phyloP scores from a whole-genome alignment of 2,797 vertebrate species.

The Lutjanus argentimaculatus region DNA sequence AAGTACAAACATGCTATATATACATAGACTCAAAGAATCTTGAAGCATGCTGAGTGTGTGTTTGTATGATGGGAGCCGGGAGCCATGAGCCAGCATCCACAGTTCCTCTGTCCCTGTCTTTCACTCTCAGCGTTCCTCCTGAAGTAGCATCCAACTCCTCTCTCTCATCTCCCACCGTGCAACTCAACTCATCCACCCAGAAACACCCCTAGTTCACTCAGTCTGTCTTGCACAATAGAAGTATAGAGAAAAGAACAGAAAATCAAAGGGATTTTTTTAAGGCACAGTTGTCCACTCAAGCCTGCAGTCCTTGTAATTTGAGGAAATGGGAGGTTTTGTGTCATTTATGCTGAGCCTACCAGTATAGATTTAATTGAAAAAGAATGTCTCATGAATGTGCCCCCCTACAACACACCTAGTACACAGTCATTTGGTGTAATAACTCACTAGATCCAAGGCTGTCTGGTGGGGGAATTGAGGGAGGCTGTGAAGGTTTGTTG shows the following conservation, averaged over 20 bases:
- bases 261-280: conserved; percentile 52
- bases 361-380: conserved; percentile 78
- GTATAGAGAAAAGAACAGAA: conserved; percentile 50
- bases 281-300: conserved; percentile 45
- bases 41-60: conserved; percentile 44
- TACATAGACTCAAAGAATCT: conserved; percentile 47
- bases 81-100: conserved; percentile 45
- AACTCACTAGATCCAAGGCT: conserved; percentile 69
- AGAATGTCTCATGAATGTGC: conserved; percentile 68
- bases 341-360: conserved; percentile 67
- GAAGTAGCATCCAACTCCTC: conserved; percentile 60
- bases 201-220: conserved; percentile 68
- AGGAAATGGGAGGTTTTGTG: conserved; percentile 74
- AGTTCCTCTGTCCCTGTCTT: conserved; percentile 41
- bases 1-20: conserved; percentile 4
- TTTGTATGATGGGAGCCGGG: conserved; percentile 33
- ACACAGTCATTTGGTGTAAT: conserved; percentile 72
- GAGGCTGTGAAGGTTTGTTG: conserved; percentile 48
- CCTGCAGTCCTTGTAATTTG: conserved; percentile 69
- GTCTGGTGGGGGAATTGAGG: conserved; percentile 58
- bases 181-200: conserved; percentile 68
- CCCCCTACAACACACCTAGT: conserved; percentile 39
- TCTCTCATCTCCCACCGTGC: conserved; percentile 68
- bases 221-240: conserved; percentile 59
- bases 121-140: conserved; percentile 52